These are phyloP conservation scores for Minunthozetes semirufus DNA, from an alignment of 2,888 invertebrate genomes.

Conservation along the genomic window DNA sequence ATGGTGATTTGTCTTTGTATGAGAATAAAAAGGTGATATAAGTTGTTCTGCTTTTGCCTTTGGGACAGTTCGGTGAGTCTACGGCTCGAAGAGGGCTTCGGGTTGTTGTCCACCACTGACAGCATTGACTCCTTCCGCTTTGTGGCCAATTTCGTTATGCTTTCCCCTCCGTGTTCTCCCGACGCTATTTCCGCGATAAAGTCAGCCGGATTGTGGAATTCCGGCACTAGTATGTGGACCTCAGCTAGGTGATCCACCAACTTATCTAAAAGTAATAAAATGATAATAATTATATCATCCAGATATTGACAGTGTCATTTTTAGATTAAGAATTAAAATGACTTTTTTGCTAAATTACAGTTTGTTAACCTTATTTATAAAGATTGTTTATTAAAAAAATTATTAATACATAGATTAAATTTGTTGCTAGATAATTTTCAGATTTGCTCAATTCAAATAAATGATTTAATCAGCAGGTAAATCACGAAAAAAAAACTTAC, in stretches of 20 bases:
- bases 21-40: conserved; percentile 28
- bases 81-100: background rate
- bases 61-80: conserved; percentile 1
- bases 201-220: conserved; percentile 31
- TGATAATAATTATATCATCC: too few relatives aligned
- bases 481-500: too few relatives aligned
- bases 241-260: background rate
- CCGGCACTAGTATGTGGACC: background rate
- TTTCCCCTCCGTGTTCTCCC: conserved; percentile 30
- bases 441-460: too few relatives aligned
- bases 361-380: too few relatives aligned
- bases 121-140: background rate
- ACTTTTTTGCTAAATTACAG: background rate
- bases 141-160: conserved; percentile 18
- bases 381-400: too few relatives aligned
- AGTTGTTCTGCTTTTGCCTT: background rate
- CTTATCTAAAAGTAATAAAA: background rate
- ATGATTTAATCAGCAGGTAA: too few relatives aligned
- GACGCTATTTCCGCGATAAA: conserved; percentile 33
- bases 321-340: background rate
- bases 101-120: background rate
- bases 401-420: too few relatives aligned
- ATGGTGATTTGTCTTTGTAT: conserved; percentile 5
- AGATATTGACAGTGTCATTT: too few relatives aligned
- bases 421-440: too few relatives aligned